phyloP scores from a whole-genome alignment of 2,888 invertebrate species.

The Scaptomyza caliginosa region DNA sequence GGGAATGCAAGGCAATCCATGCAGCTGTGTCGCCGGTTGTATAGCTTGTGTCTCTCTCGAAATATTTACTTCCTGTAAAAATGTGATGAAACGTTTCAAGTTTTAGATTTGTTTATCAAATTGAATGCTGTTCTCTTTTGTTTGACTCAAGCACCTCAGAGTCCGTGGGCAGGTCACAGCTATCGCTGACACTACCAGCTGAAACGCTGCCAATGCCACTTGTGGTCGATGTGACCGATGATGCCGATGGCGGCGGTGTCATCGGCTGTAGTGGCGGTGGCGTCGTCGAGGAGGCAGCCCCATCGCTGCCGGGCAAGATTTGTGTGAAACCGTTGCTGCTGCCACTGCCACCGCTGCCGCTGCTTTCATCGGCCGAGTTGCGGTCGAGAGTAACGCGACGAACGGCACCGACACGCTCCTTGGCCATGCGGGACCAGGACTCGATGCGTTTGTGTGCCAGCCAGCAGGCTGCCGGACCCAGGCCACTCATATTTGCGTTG shows the following conservation, averaged over 20 bases:
- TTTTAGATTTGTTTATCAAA: not conserved
- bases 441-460: constrained; percentile 90
- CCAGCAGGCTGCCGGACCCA: constrained; percentile 91
- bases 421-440: constrained; percentile 90
- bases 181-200: constrained; percentile 82
- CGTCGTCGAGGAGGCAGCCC: constrained; percentile 62
- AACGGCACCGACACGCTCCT: constrained; percentile 86
- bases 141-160: constrained; percentile 77
- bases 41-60: constrained; percentile 87
- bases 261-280: constrained; percentile 77
- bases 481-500: constrained; percentile 86
- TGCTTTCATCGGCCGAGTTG: constrained; percentile 80
- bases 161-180: constrained; percentile 83
- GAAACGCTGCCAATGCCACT: constrained; percentile 82
- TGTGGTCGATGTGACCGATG: constrained; percentile 83
- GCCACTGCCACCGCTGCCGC: constrained; percentile 50
- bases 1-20: constrained; percentile 55
- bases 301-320: constrained; percentile 46
- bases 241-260: constrained; percentile 83
- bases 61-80: constrained; percentile 87
- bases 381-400: constrained; percentile 83
- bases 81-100: not conserved
- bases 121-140: not conserved
- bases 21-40: constrained; percentile 85
- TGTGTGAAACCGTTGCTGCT: constrained; percentile 50